Base-by-base conservation (phyloP, 2,888 invertebrate species). In the Pristionchus arcanus region DNA sequence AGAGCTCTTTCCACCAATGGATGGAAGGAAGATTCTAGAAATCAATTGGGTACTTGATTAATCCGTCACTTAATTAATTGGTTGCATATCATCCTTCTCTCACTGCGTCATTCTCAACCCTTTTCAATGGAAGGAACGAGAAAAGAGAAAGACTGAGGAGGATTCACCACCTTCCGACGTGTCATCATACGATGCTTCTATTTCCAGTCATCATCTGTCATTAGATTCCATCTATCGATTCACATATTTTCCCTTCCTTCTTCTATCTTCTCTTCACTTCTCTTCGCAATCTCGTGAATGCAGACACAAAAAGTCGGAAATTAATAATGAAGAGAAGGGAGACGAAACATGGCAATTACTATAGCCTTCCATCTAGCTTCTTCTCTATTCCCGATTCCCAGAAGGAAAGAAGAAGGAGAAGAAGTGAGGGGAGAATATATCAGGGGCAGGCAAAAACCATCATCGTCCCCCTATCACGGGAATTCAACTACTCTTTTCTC, bases 341-440 rank as follows among this genome's bases (percentile, higher is more conserved):
- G 34, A 77, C 31, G 77, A 77, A 77, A 77, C 77, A 77, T 77
- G 77, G 25, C 77, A 77, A 77, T 77, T 77, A 42, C 42, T 37
- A 77, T 77, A 42, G 37, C 42, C 31, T 77, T 42, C 37, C 77
- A 42, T 77, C 77, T 71, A 71, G 68, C 34, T 42, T 25, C 42
- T 77, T 42, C 37, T 13, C 25, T n/a, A 77, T 37, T 42, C 42
- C 25, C 42, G 37, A 77, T 42, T 77, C 77, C 25, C n/a, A 42
- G 77, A 71, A 71, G 31, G 71, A 31, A 71, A 34, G 31, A 49
- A 49, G 16, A 71, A n/a, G 34, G 34, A 34, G 71, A 42, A 77
- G 42, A 77, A 77, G 77, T 42, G 25, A 25, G 42, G 25, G 31
- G 37, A 42, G 77, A 77, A 42, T 37, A n/a, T 28, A 42, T 42